phyloP scores from a whole-genome alignment of 2,113 vertebrate species.

The Origma solitaria region DNA sequence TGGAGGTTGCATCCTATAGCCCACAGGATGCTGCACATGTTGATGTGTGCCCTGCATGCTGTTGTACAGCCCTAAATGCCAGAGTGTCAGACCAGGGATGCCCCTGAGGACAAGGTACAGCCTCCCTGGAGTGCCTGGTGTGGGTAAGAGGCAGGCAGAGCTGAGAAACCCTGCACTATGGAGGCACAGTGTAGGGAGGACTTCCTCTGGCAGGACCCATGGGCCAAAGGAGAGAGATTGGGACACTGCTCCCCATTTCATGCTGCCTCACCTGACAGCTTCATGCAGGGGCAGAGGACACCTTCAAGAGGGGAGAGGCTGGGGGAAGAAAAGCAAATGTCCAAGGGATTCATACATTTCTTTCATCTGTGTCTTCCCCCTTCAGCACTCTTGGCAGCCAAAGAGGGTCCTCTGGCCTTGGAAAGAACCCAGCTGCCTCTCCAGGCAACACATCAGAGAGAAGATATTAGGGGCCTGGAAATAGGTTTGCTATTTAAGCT shows the following conservation, averaged over 20 bases:
- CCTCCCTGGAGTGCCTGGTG: neutral
- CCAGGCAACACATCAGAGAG: neutral
- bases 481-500: neutral
- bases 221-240: neutral
- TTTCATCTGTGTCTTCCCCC: neutral
- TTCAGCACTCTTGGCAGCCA: neutral
- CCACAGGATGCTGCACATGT: fast-evolving
- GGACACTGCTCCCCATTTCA: neutral
- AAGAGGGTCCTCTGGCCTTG: neutral
- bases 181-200: neutral
- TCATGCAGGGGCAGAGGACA: neutral
- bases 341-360: neutral
- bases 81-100: neutral
- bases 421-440: neutral
- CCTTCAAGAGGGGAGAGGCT: neutral
- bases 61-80: neutral
- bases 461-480: neutral
- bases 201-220: neutral
- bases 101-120: fast-evolving
- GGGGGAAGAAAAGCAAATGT: neutral
- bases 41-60: neutral
- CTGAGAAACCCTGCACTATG: neutral
- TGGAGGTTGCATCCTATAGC: neutral
- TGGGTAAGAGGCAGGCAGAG: neutral
- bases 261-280: neutral